Conservation (phyloP, 2,113 vertebrate species). For the Polypterus senegalus region DNA sequence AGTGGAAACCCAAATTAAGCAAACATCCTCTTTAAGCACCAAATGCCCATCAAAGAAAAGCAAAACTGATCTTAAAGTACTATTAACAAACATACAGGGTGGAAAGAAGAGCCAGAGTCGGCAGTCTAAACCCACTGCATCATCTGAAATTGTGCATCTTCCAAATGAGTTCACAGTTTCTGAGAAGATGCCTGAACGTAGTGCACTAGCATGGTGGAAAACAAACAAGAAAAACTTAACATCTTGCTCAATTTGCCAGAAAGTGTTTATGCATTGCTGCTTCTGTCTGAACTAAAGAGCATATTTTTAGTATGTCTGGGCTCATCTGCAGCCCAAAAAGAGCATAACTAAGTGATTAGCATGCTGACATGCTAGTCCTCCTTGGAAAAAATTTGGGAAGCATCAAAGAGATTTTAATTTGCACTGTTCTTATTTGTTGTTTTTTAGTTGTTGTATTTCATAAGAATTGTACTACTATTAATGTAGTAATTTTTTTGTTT, state of each 20-base stretch:
- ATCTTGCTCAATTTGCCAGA: conserved; percentile 9
- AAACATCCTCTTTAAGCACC: no score
- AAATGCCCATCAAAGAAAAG: conserved; percentile 1
- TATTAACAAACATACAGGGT: conserved; percentile 1
- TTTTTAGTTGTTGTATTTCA: no score
- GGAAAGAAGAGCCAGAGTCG: no score
- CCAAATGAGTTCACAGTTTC: conserved; percentile 12
- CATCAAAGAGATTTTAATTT: no score
- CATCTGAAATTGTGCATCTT: neutral
- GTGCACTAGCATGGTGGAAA: conserved; percentile 16
- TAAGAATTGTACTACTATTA: no score
- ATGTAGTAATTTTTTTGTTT: no score
- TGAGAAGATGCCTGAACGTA: conserved; percentile 13
- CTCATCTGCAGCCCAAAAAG: conserved; percentile 11
- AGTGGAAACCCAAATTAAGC: no score
- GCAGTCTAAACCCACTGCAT: conserved; percentile 1
- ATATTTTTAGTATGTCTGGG: conserved; percentile 12
- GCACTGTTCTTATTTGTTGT: no score
- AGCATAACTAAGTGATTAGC: conserved; percentile 11
- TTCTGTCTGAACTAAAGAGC: conserved; percentile 12
- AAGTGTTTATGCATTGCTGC: conserved; percentile 14
- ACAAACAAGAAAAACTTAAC: conserved; percentile 6
- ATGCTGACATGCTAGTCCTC: conserved; percentile 14
- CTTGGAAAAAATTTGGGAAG: conserved; percentile 3
- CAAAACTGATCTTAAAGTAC: conserved; percentile 7